phyloP scores from a whole-genome alignment of 1,140 invertebrate species.

The Panulirus ornatus region DNA sequence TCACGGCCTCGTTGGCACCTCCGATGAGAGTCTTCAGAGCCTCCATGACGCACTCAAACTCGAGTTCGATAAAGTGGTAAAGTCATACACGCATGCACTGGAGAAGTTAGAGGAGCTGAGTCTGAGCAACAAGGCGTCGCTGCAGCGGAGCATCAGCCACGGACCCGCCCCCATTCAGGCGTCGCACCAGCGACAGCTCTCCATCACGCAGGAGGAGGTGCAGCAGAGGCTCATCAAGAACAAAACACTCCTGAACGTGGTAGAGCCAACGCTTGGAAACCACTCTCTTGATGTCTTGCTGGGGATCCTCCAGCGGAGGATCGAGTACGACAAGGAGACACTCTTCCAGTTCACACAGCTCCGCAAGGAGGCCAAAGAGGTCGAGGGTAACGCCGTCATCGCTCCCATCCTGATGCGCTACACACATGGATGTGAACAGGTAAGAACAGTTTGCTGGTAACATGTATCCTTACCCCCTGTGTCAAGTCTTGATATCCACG shows the following conservation, averaged over 20 bases:
- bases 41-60: slow-evolving; percentile 86
- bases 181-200: slow-evolving; percentile 92
- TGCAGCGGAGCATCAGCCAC: slow-evolving; percentile 78
- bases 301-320: slow-evolving; percentile 82
- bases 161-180: slow-evolving; percentile 90
- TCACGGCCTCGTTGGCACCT: slow-evolving; percentile 88
- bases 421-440: slow-evolving; percentile 87
- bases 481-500: too few relatives aligned
- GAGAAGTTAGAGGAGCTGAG: slow-evolving; percentile 91
- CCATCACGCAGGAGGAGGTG: slow-evolving; percentile 86
- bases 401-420: slow-evolving; percentile 90
- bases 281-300: slow-evolving; percentile 82
- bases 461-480: not conserved
- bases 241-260: slow-evolving; percentile 90
- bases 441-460: slow-evolving; percentile 73
- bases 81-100: slow-evolving; percentile 91
- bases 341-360: slow-evolving; percentile 86
- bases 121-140: slow-evolving; percentile 77
- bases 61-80: slow-evolving; percentile 89
- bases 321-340: slow-evolving; percentile 86
- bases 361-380: slow-evolving; percentile 85
- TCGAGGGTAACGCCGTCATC: slow-evolving; percentile 79
- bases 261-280: slow-evolving; percentile 84
- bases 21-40: slow-evolving; percentile 81
- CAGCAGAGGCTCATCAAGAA: slow-evolving; percentile 95